Conservation (phyloP, 2,797 vertebrate genomes). For the Phylloscopus collybita region DNA sequence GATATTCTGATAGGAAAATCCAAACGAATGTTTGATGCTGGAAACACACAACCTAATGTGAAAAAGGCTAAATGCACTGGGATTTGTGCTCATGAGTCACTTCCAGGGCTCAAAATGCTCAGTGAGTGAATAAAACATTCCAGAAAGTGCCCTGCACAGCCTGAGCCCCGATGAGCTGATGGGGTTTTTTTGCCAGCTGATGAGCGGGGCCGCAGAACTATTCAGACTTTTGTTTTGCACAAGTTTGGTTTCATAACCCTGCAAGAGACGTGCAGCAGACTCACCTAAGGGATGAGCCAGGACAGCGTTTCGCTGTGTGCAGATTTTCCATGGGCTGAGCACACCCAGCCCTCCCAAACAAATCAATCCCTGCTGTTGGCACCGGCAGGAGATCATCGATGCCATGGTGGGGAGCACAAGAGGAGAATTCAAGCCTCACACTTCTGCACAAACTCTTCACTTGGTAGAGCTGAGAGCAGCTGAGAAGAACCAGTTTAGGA, state of each 20-base stretch:
- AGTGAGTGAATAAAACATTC: slow-evolving; percentile 56
- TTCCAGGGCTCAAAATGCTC: slow-evolving; percentile 43
- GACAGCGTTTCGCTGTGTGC: background rate
- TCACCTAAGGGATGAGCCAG: slow-evolving; percentile 7
- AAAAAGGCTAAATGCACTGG: slow-evolving; percentile 8
- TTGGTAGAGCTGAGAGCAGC: background rate
- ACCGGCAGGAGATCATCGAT: background rate
- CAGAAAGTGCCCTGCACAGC: background rate
- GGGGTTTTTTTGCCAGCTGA: background rate
- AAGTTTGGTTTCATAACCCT: slow-evolving; percentile 4
- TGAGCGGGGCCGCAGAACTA: background rate
- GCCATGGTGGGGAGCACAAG: background rate
- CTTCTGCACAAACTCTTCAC: background rate
- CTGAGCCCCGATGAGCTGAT: slow-evolving; percentile 10
- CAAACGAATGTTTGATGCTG: background rate
- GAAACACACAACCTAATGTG: background rate
- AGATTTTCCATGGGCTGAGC: background rate
- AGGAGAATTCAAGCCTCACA: background rate
- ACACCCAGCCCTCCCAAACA: background rate
- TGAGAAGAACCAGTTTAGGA: background rate
- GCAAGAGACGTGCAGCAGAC: background rate
- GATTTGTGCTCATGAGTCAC: slow-evolving; percentile 47
- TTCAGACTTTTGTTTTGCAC: slow-evolving; percentile 1
- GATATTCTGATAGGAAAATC: background rate
- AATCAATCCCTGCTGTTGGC: background rate